Conservation (phyloP, 2,888 invertebrate species). For the Drosophila monieri region DNA sequence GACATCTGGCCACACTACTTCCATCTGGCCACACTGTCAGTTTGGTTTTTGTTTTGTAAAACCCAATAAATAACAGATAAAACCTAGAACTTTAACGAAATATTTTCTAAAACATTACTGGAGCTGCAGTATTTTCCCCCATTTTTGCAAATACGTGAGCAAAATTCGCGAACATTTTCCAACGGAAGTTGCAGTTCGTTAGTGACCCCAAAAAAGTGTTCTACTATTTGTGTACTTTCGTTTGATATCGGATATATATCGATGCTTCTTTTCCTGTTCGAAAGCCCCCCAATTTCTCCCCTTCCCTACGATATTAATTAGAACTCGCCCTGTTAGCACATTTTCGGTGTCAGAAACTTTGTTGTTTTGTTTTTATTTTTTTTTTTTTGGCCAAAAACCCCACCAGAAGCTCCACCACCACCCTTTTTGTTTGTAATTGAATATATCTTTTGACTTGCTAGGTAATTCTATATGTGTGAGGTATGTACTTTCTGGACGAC, state of each 20-base stretch:
- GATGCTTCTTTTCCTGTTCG: neutral
- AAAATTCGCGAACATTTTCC: neutral
- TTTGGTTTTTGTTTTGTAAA: too few species aligned
- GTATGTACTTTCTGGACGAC: neutral
- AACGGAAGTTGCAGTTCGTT: slow-evolving; percentile 7
- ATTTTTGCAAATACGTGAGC: neutral
- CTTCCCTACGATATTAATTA: slow-evolving; percentile 11
- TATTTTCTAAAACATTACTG: too few species aligned
- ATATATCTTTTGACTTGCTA: slow-evolving; percentile 28
- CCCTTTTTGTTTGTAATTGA: slow-evolving; percentile 20
- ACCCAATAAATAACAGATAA: too few species aligned
- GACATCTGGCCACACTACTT: too few species aligned
- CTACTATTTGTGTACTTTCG: slow-evolving; percentile 4
- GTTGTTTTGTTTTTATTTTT: neutral
- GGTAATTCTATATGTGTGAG: neutral
- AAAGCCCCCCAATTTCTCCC: neutral
- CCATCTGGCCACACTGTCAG: too few species aligned
- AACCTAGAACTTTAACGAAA: too few species aligned
- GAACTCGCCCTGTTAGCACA: slow-evolving; percentile 32
- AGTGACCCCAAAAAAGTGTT: neutral
- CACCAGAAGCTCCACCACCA: neutral
- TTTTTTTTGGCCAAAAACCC: neutral
- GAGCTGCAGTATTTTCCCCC: neutral
- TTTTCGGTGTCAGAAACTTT: slow-evolving; percentile 32
- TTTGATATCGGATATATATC: slow-evolving; percentile 21